These are phyloP conservation scores for Phragmatobia fuliginosa DNA, from an alignment of 2,888 invertebrate genomes.

Conservation along the genomic window DNA sequence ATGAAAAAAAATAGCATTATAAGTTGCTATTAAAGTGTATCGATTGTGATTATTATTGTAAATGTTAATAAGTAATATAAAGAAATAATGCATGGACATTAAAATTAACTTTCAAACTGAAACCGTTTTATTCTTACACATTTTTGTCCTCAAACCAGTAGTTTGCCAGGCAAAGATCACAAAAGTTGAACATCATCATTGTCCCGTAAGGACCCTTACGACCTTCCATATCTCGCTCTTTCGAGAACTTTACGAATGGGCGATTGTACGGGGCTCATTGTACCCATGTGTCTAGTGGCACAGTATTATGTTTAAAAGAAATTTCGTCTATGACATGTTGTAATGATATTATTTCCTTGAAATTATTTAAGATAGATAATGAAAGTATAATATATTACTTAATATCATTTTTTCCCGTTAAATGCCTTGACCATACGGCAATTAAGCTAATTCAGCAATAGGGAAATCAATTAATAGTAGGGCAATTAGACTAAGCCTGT, in stretches of 20 bases:
- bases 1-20: too few species aligned
- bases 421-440: not conserved
- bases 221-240: slow-evolving; percentile 34
- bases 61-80: too few species aligned
- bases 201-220: slow-evolving; percentile 46
- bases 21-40: too few species aligned
- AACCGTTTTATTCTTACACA: slow-evolving; percentile 30
- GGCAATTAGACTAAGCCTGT: too few species aligned
- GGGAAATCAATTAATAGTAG: too few species aligned
- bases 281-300: slow-evolving; percentile 63
- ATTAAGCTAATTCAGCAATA: not conserved
- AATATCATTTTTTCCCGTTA: not conserved
- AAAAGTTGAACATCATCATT: slow-evolving; percentile 45
- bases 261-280: slow-evolving; percentile 67
- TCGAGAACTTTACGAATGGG: slow-evolving; percentile 67
- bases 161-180: slow-evolving; percentile 38
- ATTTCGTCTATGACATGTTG: slow-evolving; percentile 28
- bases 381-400: not conserved
- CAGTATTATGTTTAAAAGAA: slow-evolving; percentile 39
- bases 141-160: slow-evolving; percentile 37
- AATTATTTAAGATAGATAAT: not conserved
- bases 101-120: slow-evolving; percentile 24
- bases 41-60: too few species aligned
- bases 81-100: not conserved
- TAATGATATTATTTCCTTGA: not conserved